Base-by-base conservation (phyloP, 1,140 invertebrate genomes). In the Neodiprion fabricii region DNA sequence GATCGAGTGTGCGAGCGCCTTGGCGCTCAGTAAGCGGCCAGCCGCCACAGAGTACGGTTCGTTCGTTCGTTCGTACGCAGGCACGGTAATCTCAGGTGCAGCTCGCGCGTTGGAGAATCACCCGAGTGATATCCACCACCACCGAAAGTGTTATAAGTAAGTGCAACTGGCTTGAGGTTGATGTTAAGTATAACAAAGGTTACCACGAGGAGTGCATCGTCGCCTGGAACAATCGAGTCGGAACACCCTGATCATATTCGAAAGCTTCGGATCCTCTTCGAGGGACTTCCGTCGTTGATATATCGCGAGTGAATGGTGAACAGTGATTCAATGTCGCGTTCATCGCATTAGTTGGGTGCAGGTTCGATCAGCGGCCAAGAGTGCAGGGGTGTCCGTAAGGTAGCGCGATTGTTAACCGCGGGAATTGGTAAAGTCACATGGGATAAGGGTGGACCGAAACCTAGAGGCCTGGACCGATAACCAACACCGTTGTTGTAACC, bases 21-120 rank as follows among this genome's bases (percentile, higher is more conserved):
- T 12, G 40, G 14, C 77, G 80, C 79, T 87, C 84, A 88, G 86
- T 88, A 83, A 85, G 85, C 85, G 87, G 85, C 83, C 81, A 84
- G 82, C 86, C 87, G 87, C 83, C 83, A 83, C 73, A 71, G 77
- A 76, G 50, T 73, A 80, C 77, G 74, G 78, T 81, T 21, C 70
- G 50, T 75, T 75, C 65, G 21, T 14, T 69, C 17, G 69, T 10
- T 47, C 71, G 11, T 23, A 74, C 69, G 72, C 70, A 70, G 14
- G 14, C 68, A 17, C 14, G 23, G 11, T 40, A 14, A 12, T 5
- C 68, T 40, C 12, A 12, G 28, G 14, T 17, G 14, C 23, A 2
- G 12, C 68, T 70, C 68, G 12, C 68, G 12, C 14, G 68, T 70
- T 40, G 28, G 14, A 14, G 14, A 12, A 0, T 70, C 68, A 28